Evolutionary conservation across 35 echinoderm and acorn worm species (phyloP).

Genomic region (Heliocidaris erythrogramma): DNA sequence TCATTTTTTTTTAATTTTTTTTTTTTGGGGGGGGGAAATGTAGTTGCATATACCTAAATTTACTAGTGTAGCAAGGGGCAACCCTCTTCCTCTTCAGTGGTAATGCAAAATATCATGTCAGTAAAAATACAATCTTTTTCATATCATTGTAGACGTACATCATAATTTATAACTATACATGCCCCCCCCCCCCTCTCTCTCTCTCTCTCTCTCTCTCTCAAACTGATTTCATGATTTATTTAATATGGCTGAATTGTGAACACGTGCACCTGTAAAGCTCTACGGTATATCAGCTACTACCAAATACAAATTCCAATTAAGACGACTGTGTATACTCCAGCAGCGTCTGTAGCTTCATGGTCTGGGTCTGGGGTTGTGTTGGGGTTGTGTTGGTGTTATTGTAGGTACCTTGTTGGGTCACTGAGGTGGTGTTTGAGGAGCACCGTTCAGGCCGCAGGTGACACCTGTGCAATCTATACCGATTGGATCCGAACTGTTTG

Average conservation of each 20-base stretch:
- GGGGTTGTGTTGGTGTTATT: not conserved
- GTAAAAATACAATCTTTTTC: not conserved
- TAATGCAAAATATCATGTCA: too few species aligned
- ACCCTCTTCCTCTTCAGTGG: too few species aligned
- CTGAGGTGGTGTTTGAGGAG: not conserved
- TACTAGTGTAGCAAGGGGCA: too few species aligned
- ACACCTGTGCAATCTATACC: conserved; percentile 46
- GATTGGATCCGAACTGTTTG: conserved; percentile 22
- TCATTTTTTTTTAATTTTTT: too few species aligned
- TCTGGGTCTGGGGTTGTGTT: not conserved
- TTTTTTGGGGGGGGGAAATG: too few species aligned
- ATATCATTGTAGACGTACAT: not conserved
- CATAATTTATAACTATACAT: too few species aligned
- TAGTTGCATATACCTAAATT: too few species aligned
- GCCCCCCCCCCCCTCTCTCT: not conserved
- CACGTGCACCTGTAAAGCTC: not conserved
- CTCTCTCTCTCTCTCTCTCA: not conserved
- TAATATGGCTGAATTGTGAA: not conserved
- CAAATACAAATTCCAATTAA: conserved; percentile 13
- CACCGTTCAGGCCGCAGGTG: not conserved
- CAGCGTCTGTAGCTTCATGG: not conserved
- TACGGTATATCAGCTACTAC: not conserved
- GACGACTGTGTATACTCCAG: not conserved
- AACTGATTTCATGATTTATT: not conserved
- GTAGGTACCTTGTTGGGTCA: not conserved